phyloP scores from a whole-genome alignment of 2,888 invertebrate genomes.

The Heliconius ethilla region DNA sequence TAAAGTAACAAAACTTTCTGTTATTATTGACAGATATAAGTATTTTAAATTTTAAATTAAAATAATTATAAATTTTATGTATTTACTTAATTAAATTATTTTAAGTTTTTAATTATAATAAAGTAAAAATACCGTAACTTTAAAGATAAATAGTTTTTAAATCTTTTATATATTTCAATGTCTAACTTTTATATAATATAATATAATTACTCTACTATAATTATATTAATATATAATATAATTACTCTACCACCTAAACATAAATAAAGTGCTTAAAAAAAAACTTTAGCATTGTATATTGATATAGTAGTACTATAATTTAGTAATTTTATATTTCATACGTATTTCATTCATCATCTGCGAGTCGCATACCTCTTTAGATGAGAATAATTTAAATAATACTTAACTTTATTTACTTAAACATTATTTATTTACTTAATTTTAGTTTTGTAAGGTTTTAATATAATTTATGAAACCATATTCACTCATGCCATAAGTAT shows the following conservation, averaged over 20 bases:
- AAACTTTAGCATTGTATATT: background rate
- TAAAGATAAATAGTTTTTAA: background rate
- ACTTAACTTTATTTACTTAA: conserved; percentile 24
- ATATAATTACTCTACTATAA: no score
- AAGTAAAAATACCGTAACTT: background rate
- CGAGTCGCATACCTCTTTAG: background rate
- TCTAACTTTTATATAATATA: no score
- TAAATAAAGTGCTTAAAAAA: background rate
- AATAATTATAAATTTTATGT: background rate
- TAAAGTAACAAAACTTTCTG: no score
- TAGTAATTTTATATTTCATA: background rate
- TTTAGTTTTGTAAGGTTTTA: background rate
- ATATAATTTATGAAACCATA: background rate
- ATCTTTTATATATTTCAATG: background rate
- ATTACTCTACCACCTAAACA: background rate
- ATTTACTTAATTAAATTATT: no score
- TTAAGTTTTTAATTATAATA: no score
- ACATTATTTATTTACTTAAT: conserved; percentile 20
- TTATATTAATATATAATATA: no score
- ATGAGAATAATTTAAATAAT: conserved; percentile 3
- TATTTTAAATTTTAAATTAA: background rate
- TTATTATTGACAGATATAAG: no score
- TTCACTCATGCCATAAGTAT: conserved; percentile 24
- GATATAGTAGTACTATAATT: background rate
- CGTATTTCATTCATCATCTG: background rate